Base-by-base conservation (phyloP, 2,797 vertebrate species). In the Crenuchus spilurus region DNA sequence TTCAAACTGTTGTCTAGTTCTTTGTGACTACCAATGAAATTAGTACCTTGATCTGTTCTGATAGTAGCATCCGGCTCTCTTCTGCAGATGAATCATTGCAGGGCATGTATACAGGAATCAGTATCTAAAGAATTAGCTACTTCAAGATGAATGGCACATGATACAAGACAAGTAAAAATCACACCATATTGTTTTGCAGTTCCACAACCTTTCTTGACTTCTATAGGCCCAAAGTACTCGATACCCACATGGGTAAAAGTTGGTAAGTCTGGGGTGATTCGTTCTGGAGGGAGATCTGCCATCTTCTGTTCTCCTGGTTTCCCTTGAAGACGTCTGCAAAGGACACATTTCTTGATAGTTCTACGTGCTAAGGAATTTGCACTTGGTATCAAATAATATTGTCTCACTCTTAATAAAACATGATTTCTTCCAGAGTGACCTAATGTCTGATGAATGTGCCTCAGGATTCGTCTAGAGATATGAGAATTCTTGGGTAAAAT, bases 341-440 rank as follows among this genome's bases (percentile, higher is more conserved):
- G 42, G 5, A 66, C 26, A 20, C 37, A 64, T 11, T 35, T 16
- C 22, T 33, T 10, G 11, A 55, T 55, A 14, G 18, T 55, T 55
- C 10, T 61, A 0, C 67, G 52, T 57, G 37, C 22, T 28, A 28
- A 28, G 16, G 67, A 72, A 7, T 69, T 78, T 14, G 52, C 57
- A 13, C 58, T 65, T 8, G 30, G 44, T 1, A 75, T 72, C 54
- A 72, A 80, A 18, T 66, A 75, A 3, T 39, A 30, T 20, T 77
- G 63, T 13, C 39, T 6, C 1, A 67, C 1, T n/a, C 11, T 44
- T 11, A 42, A 75, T 18, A 77, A 11, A 42, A 77, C 71, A 4
- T 72, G 58, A 26, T 24, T 75, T 30, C 61, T 57, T 33, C 61
- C 75, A 24, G 30, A 48, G 30, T 75, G 77, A 9, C 62, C 57